Evolutionary conservation across 2,797 vertebrate species (phyloP).

Genomic region (Manis javanica): DNA sequence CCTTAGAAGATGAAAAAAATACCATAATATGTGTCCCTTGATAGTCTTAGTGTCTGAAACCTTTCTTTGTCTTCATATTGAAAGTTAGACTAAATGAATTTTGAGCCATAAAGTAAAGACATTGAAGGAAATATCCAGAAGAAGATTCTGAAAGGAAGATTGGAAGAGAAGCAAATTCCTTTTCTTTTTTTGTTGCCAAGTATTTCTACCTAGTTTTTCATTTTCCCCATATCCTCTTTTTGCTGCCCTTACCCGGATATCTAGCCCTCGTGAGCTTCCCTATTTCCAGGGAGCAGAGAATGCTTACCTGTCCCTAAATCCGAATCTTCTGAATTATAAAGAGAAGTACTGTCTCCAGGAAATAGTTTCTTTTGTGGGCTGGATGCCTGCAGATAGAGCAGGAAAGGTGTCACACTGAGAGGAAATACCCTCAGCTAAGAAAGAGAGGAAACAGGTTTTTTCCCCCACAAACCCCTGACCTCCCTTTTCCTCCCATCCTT

Average conservation of each 20-base stretch:
- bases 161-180: not conserved
- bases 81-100: conserved; percentile 12
- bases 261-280: not conserved
- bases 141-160: not conserved
- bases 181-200: not conserved
- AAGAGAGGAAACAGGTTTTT: conserved; percentile 12
- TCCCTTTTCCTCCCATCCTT: conserved; percentile 46
- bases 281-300: not conserved
- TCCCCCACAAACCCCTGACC: conserved; percentile 33
- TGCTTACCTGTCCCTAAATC: not conserved
- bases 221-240: not conserved
- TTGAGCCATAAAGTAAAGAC: not conserved
- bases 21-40: not conserved
- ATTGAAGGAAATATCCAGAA: not conserved
- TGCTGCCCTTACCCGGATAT: not conserved
- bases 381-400: not conserved
- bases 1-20: not conserved
- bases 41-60: not conserved
- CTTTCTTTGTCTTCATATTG: conserved; percentile 24
- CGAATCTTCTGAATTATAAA: not conserved
- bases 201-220: not conserved
- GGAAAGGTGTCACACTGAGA: conserved; percentile 45
- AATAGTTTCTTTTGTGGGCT: not conserved
- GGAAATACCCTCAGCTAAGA: conserved; percentile 50
- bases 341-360: not conserved